A percentile compares a stretch with the other conserved stretches of the same genome.
Conservation (phyloP, 2,113 vertebrate genomes). For the Microtus montanus region DNA sequence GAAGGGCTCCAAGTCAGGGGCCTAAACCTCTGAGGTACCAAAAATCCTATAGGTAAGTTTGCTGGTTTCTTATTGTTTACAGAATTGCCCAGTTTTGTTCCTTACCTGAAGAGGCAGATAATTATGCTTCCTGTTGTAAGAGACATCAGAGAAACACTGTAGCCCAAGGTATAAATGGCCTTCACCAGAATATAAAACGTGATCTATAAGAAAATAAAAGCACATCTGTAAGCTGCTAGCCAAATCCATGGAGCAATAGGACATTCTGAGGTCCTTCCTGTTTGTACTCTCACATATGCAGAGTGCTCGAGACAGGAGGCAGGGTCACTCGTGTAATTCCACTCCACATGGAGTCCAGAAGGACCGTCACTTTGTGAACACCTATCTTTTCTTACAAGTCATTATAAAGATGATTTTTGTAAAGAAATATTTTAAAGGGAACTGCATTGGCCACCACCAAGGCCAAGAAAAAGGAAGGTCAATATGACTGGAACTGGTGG, state of each 20-base stretch:
- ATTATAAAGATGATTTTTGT: too few species aligned
- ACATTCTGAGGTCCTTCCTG: too few species aligned
- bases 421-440: neutral
- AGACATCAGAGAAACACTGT: conserved; percentile 92
- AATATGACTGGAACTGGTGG: neutral
- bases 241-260: neutral
- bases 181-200: conserved; percentile 92
- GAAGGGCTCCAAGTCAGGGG: neutral
- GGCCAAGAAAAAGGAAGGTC: neutral
- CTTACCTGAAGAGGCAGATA: conserved; percentile 92
- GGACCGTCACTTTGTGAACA: neutral
- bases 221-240: neutral
- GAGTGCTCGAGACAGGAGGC: rapidly evolving
- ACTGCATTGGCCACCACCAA: neutral
- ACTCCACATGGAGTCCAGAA: neutral
- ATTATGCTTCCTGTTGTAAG: conserved; percentile 92
- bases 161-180: conserved; percentile 93
- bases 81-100: neutral
- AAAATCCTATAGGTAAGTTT: neutral
- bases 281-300: rapidly evolving
- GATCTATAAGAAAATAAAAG: conserved; percentile 80
- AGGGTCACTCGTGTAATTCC: too few species aligned
- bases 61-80: neutral
- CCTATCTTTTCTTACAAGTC: neutral
- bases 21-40: too few species aligned